Conservation (phyloP, 2,113 vertebrate genomes). For the Saccopteryx bilineata region DNA sequence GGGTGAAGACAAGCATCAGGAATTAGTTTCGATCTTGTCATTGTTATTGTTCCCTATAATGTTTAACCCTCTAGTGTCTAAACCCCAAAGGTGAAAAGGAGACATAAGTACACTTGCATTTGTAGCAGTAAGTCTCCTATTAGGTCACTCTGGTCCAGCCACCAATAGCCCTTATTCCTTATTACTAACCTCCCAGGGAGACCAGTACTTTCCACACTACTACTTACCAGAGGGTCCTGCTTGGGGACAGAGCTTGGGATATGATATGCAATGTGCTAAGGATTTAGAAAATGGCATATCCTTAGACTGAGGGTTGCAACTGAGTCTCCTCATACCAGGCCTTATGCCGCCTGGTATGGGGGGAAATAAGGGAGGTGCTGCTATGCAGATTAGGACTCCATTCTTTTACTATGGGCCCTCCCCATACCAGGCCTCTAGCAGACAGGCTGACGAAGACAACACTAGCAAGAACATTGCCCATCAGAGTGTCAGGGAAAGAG, state of each 20-base stretch:
- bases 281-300: not conserved
- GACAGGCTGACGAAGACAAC: not conserved
- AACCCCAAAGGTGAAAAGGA: not conserved
- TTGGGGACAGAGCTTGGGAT: not conserved
- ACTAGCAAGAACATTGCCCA: not conserved
- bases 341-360: not conserved
- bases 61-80: not conserved
- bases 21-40: slow-evolving; percentile 2
- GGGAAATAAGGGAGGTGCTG: not conserved
- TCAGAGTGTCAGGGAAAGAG: not conserved
- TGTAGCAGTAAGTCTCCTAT: not conserved
- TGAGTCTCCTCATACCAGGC: not conserved
- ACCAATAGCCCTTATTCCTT: not conserved
- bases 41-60: not conserved
- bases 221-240: not conserved
- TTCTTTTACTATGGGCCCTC: not conserved
- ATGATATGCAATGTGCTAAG: not conserved
- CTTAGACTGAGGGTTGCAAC: not conserved
- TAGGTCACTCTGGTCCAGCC: not conserved
- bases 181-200: not conserved
- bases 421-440: not conserved
- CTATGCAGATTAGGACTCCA: not conserved
- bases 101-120: not conserved
- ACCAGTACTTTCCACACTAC: not conserved
- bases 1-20: not conserved